A percentile compares a stretch with the other conserved stretches of the same genome.
Conservation (phyloP, 2,113 vertebrate species). For the Capra hircus region DNA sequence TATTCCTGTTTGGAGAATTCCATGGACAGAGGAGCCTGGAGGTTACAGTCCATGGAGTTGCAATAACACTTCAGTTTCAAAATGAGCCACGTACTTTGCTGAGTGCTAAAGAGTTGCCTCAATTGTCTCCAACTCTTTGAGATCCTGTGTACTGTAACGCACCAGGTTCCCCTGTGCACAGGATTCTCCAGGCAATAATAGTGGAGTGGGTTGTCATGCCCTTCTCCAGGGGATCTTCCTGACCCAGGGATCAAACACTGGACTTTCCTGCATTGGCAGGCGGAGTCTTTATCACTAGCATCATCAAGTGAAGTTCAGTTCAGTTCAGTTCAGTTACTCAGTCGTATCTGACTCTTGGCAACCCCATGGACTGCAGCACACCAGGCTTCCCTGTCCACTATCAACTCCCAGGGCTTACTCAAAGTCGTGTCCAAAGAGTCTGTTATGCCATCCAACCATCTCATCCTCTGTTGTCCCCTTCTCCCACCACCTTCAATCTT, state of each 20-base stretch:
- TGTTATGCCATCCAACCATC: background rate
- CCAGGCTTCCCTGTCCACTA: background rate
- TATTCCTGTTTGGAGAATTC: background rate
- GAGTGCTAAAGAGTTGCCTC: background rate
- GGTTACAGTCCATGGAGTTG: background rate
- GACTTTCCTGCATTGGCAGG: background rate
- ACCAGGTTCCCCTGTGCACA: background rate
- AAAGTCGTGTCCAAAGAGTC: background rate
- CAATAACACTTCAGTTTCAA: background rate
- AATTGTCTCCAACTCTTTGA: rapidly evolving
- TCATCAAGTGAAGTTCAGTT: background rate
- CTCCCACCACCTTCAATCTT: background rate
- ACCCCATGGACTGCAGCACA: background rate
- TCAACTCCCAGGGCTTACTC: background rate
- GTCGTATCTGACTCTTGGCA: background rate
- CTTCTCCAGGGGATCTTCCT: background rate
- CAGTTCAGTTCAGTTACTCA: background rate
- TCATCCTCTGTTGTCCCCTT: background rate
- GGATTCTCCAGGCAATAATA: background rate
- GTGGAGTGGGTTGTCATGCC: background rate
- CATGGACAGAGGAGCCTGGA: background rate
- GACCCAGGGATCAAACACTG: background rate
- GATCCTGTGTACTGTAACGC: background rate
- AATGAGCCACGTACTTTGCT: background rate
- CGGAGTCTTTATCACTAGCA: rapidly evolving